Evolutionary conservation across 2,113 vertebrate species (phyloP), one percentile per base, ranked within the genome.

Genomic region (Oxyura jamaicensis): DNA sequence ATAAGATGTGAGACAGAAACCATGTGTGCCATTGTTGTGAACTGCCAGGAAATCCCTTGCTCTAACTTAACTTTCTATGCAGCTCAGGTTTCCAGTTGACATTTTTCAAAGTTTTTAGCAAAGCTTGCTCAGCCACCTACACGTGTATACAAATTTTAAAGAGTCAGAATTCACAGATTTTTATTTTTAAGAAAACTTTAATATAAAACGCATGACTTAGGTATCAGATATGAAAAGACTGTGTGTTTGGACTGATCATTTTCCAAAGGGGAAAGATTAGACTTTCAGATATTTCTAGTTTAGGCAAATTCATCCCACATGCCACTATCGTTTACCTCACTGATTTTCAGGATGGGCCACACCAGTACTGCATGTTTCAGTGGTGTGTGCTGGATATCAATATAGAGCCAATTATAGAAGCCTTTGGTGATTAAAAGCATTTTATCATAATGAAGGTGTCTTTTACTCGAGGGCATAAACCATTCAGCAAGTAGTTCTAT

Each of bases 391-490:
- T 90, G 13, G 79, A n/a, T 79, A 76, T 88, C 87, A 82, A 56
- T 83, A 73, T 9, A 89, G 36, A 95, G 12, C 50, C 1, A 4
- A 91, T 86, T 87, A 91, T 86, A 87, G 28, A 93, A 93, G 67
- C n/a, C 79, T 89, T 92, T 80, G 71, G 85, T 95, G 94, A 94
- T 96, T 90, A 90, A 96, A 92, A 85, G 50, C 31, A 4, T 95
- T 94, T 90, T 95, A 95, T 94, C 75, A 66, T 93, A 89, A 67
- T 55, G 84, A 93, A 96, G 78, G 90, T 94, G 55, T 80, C 58
- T 94, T 95, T 91, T 93, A 17, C 91, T 90, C 63, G 22, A 36
- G 79, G 87, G 67, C 63, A 58, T 28, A 94, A 95, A 53, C 58
- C 59, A 83, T 95, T 92, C 91, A 95, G 78, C 59, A 86, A 95